Conservation (phyloP, 2,113 vertebrate genomes). For the sheep (Ovis aries) region ARS-UI_Ramb_v3.0 NC_056069.1:39511001-39511500, state of each 20-base stretch:
- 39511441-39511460: background rate
- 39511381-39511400: background rate
- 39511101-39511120: background rate
- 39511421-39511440: background rate
- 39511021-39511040: background rate
- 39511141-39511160: background rate
- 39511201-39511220: background rate
- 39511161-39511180: background rate
- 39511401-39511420: background rate
- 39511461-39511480: background rate
- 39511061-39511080: too few species aligned
- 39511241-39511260: background rate
- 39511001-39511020: background rate
- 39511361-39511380: background rate
- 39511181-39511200: background rate
- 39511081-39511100: fast-evolving
- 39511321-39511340: background rate
- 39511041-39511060: background rate
- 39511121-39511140: background rate
- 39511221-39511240: background rate
- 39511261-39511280: background rate
- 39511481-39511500: background rate
- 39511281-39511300: background rate
- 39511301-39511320: background rate
- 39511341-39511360: background rate